These are phyloP conservation scores for Colossoma macropomum DNA, from an alignment of 2,113 vertebrate species.

Conservation along the genomic window DNA sequence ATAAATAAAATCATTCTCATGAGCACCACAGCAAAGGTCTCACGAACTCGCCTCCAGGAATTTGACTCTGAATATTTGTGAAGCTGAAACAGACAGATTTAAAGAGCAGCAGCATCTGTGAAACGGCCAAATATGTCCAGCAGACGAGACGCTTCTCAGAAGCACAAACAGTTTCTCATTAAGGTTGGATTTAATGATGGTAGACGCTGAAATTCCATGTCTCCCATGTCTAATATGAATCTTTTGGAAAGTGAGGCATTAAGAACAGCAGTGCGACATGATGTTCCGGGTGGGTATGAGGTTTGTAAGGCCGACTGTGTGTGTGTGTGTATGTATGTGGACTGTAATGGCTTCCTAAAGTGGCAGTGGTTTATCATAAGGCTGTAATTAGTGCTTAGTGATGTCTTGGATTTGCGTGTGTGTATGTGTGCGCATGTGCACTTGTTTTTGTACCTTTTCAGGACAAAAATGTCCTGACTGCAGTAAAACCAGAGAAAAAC, in stretches of 20 bases:
- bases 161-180: not conserved
- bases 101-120: not conserved
- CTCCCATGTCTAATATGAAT: not conserved
- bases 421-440: constrained; percentile 42
- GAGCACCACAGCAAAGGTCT: not conserved
- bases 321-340: constrained; percentile 6
- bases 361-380: constrained; percentile 65
- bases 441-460: not conserved
- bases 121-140: not conserved
- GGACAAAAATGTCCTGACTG: not conserved
- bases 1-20: constrained; percentile 17
- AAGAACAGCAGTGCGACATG: too few species aligned
- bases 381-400: constrained; percentile 68
- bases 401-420: constrained; percentile 55
- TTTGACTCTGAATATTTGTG: constrained; percentile 12
- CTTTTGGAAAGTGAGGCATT: not conserved
- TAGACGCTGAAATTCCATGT: not conserved
- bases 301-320: not conserved
- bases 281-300: not conserved
- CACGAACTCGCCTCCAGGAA: constrained; percentile 4
- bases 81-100: constrained; percentile 24
- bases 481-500: not conserved
- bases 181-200: not conserved
- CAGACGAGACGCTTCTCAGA: not conserved
- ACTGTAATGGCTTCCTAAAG: constrained; percentile 41